Conservation (phyloP, 2,113 vertebrate genomes). For the Chascanopsetta lugubris region DNA sequence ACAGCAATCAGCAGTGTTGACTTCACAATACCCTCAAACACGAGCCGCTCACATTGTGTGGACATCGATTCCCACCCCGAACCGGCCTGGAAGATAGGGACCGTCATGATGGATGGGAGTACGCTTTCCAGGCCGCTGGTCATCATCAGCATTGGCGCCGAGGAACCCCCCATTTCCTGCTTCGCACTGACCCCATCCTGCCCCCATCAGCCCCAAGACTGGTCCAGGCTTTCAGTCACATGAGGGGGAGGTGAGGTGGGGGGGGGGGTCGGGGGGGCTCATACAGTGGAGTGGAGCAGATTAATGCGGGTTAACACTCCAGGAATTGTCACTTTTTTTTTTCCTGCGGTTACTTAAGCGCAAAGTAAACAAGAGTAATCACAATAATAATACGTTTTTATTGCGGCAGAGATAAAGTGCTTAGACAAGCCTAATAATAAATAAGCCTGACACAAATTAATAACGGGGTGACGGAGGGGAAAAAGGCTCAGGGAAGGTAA, state of each 20-base stretch:
- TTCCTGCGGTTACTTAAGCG: constrained; percentile 50
- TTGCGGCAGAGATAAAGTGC: constrained; percentile 61
- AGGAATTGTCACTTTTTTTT: constrained; percentile 59
- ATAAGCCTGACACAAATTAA: constrained; percentile 61
- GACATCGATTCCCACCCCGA: constrained; percentile 53
- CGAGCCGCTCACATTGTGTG: constrained; percentile 34
- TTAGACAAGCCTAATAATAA: constrained; percentile 53
- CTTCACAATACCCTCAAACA: constrained; percentile 34
- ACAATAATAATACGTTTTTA: constrained; percentile 58
- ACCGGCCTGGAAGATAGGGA: constrained; percentile 47
- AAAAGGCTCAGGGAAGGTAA: constrained; percentile 53
- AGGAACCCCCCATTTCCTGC: constrained; percentile 69
- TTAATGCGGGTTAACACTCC: constrained; percentile 70
- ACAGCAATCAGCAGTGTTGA: constrained; percentile 59
- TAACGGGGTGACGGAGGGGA: constrained; percentile 18
- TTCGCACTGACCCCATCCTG: constrained; percentile 60
- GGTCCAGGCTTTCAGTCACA: constrained; percentile 54
- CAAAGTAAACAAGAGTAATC: constrained; percentile 64
- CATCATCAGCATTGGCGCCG: constrained; percentile 59
- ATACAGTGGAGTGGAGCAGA: constrained; percentile 49
- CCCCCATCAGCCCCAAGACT: constrained; percentile 67
- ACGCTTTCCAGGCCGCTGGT: constrained; percentile 68
- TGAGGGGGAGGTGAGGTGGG: constrained; percentile 2
- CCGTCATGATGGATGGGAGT: constrained; percentile 68
- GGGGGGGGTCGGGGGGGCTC: constrained; percentile 28